Evolutionary conservation across 2,113 vertebrate species (phyloP), one percentile per base, ranked within the genome.

Genomic region (Tragulus kanchil): DNA sequence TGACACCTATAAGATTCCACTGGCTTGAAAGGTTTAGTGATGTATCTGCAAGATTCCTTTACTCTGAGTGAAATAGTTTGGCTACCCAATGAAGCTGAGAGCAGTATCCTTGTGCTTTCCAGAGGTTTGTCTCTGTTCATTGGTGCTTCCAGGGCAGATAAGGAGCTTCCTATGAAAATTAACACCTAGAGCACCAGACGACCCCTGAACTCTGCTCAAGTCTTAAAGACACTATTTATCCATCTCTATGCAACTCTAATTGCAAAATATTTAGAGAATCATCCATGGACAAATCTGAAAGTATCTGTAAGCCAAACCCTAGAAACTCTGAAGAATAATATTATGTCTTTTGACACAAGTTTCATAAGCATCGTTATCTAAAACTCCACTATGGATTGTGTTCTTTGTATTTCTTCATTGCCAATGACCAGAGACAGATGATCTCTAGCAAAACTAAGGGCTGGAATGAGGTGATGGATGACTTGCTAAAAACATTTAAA

Each of bases 91-190:
- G 36, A 84, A 86, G 28, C 26, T 31, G 52, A 93, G 21, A 4
- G n/a, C 13, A 28, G 0, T n/a, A 17, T 19, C 7, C 8, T 8
- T 3, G 1, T 14, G 58, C 19, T 19, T 61, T 85, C 28, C 21
- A 48, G 25, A 94, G 31, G 17, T 11, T 81, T 84, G 9, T 26
- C 56, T 95, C 26, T 64, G 23, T 17, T 59, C 26, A 1, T 8
- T 59, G 25, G 9, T 45, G 65, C n/a, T 50, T 77, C 19, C 14
- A 36, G 26, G 2, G 0, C 28, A 26, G 15, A 62, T 45, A 50
- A n/a, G 61, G 25, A 89, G 26, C 59, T 89, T 19, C 15, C 54
- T 58, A 71, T 8, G 62, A 69, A 95, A 87, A 31, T 58, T 56
- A 28, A 54, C 25, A 2, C 8, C 45, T 58, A 13, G 10, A 2